phyloP scores from a whole-genome alignment of 2,797 vertebrate genomes.

The Ataeniobius toweri region DNA sequence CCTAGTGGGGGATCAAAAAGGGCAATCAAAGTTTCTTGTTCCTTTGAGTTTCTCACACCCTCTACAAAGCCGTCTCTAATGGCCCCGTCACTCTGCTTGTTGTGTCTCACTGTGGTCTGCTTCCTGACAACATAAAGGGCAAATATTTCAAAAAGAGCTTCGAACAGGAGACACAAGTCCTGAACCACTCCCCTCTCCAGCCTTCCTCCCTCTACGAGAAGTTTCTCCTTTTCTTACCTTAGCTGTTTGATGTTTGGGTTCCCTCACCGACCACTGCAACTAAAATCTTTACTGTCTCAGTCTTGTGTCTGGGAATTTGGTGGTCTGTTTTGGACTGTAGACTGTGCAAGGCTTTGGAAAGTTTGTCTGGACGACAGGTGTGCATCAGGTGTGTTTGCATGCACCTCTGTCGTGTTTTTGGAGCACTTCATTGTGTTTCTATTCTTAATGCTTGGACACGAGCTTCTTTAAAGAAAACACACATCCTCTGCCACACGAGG shows the following conservation, averaged over 20 bases:
- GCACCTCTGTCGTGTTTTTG: constrained; percentile 24
- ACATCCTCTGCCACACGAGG: constrained; percentile 45
- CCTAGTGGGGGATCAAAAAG: constrained; percentile 75
- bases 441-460: constrained; percentile 44
- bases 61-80: constrained; percentile 77
- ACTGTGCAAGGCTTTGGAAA: constrained; percentile 36
- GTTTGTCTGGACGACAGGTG: constrained; percentile 43
- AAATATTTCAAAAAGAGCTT: constrained; percentile 70
- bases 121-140: constrained; percentile 84
- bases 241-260: constrained; percentile 55
- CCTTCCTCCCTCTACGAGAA: constrained; percentile 51
- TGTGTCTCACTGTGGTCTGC: constrained; percentile 79
- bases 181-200: constrained; percentile 66
- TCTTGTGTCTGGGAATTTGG: constrained; percentile 69
- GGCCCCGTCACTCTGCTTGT: constrained; percentile 76
- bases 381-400: constrained; percentile 20
- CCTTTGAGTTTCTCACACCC: constrained; percentile 70
- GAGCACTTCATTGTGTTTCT: constrained; percentile 22
- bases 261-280: constrained; percentile 55
- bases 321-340: constrained; percentile 60
- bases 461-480: constrained; percentile 66
- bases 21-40: constrained; percentile 70
- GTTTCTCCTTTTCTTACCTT: constrained; percentile 61
- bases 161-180: constrained; percentile 62
- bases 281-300: constrained; percentile 70